phyloP scores from a whole-genome alignment of 2,113 vertebrate genomes.

The Chamaea fasciata region DNA sequence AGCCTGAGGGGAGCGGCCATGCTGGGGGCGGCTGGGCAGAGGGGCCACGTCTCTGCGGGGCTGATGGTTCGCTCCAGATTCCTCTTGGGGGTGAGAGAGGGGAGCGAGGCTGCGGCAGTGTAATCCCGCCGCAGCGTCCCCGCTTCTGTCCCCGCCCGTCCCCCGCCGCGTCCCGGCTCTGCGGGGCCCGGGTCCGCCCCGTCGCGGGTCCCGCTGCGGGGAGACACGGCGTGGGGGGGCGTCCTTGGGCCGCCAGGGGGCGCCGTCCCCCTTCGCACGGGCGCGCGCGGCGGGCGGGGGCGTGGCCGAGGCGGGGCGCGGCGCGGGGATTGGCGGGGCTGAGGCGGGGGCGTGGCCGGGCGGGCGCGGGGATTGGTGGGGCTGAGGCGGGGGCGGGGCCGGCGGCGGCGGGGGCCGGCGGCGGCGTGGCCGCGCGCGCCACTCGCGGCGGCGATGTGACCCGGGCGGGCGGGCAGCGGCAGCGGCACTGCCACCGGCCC shows the following conservation, averaged over 20 bases:
- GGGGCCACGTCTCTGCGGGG: background rate
- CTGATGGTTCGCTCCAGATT: background rate
- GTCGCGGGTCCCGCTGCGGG: background rate
- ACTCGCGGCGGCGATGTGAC: too few species aligned
- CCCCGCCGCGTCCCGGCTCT: background rate
- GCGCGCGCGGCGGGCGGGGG: background rate
- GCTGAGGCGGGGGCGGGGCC: too few species aligned
- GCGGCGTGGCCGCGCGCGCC: too few species aligned
- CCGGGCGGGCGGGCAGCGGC: background rate
- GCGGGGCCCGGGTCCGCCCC: background rate
- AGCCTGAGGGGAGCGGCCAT: background rate
- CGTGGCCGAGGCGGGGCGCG: background rate
- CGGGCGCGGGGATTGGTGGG: too few species aligned
- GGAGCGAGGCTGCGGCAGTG: rapidly evolving
- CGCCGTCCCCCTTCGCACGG: background rate
- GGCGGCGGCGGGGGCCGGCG: too few species aligned
- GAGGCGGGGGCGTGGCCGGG: too few species aligned
- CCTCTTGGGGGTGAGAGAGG: rapidly evolving
- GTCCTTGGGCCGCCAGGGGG: background rate
- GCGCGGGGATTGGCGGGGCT: too few species aligned
- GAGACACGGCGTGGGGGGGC: rapidly evolving
- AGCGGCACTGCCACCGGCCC: background rate
- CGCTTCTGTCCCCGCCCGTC: background rate
- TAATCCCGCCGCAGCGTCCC: rapidly evolving
- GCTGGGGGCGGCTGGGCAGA: background rate